Percentiles rank a stretch among this genome's conserved stretches.
Conservation (phyloP, 2,797 vertebrate genomes). For the Anas capensis region DNA sequence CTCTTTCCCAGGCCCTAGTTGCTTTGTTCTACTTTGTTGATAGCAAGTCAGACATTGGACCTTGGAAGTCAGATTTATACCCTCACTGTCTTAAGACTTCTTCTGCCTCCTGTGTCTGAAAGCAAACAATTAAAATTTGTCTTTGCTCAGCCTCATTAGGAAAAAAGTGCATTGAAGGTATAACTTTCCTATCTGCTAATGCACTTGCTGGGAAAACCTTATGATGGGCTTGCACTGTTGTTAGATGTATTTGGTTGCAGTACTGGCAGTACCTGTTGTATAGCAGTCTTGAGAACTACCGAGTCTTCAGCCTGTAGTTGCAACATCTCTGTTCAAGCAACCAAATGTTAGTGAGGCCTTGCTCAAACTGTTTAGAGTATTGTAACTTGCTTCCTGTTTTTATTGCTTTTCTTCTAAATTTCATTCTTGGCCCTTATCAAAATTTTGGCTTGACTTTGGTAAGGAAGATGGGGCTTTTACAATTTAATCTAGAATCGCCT, state of each 20-base stretch:
- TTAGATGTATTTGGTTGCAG: background rate
- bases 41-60: constrained; percentile 25
- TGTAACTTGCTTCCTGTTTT: background rate
- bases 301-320: background rate
- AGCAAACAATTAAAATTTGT: background rate
- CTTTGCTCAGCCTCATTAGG: background rate
- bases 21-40: constrained; percentile 22
- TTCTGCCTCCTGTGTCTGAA: background rate
- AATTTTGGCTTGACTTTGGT: background rate
- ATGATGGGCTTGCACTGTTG: background rate
- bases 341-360: background rate
- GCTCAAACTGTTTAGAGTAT: background rate
- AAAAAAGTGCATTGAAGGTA: background rate
- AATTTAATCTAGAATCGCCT: fast-evolving
- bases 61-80: constrained; percentile 44
- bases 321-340: background rate
- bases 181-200: background rate
- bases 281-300: background rate
- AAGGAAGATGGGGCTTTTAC: background rate
- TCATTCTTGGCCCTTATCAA: background rate
- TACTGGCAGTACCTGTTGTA: background rate
- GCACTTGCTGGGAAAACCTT: background rate
- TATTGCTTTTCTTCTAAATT: background rate
- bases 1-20: background rate
- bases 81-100: constrained; percentile 32